Conservation (phyloP, 2,797 vertebrate species). For the Cephalopachus bancanus region DNA sequence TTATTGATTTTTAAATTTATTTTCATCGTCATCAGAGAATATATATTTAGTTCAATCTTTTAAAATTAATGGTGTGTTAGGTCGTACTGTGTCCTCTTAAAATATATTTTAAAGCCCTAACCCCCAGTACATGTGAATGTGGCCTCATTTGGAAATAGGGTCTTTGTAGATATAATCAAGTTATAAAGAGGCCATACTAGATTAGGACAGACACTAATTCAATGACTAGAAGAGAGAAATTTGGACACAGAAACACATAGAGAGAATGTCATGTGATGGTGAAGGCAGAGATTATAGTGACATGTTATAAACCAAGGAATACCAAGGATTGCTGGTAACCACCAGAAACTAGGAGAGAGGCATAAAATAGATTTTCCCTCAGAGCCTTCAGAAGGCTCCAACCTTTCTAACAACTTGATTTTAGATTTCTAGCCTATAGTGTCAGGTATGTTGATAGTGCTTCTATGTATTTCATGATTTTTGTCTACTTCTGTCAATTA, state of each 20-base stretch:
- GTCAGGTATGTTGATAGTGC: background rate
- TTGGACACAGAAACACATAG: background rate
- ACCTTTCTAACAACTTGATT: background rate
- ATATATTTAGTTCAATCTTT: background rate
- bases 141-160: background rate
- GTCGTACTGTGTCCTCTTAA: background rate
- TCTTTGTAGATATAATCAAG: background rate
- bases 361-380: background rate
- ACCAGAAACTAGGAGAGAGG: background rate
- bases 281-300: background rate
- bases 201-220: background rate
- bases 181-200: background rate
- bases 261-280: background rate
- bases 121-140: background rate
- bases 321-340: background rate
- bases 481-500: background rate
- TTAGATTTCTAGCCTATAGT: background rate
- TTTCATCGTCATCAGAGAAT: background rate
- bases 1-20: constrained; percentile 13
- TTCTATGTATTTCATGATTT: background rate
- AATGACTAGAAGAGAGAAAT: background rate
- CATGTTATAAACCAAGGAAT: background rate
- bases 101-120: background rate
- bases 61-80: background rate
- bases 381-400: background rate